phyloP scores from a whole-genome alignment of 2,888 invertebrate genomes.

The Drosophila differens region DNA sequence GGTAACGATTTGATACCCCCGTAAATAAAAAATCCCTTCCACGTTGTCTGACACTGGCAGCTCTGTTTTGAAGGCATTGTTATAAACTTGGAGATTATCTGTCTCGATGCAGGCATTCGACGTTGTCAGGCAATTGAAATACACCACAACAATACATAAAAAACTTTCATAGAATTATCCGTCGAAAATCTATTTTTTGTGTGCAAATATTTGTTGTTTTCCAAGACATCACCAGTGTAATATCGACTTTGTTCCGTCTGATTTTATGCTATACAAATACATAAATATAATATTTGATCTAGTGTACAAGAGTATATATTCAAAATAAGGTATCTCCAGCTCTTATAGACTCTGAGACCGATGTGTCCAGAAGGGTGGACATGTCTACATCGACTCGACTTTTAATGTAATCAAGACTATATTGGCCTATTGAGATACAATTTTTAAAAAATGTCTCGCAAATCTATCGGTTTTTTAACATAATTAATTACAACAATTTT shows the following conservation, averaged over 20 bases:
- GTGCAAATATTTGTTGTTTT: background rate
- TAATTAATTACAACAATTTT: background rate
- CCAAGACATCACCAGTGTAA: no score
- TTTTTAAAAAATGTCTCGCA: background rate
- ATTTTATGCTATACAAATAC: background rate
- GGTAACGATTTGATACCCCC: background rate
- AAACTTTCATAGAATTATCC: background rate
- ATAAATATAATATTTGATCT: background rate
- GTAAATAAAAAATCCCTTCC: background rate
- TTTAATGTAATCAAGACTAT: background rate
- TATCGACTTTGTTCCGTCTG: background rate
- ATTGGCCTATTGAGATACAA: fast-evolving
- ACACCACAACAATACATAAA: background rate
- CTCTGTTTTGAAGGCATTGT: background rate
- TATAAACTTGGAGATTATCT: background rate
- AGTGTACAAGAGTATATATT: background rate
- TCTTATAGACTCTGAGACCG: background rate
- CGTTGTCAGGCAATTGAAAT: background rate
- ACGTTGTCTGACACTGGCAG: background rate
- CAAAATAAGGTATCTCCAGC: background rate
- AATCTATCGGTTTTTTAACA: background rate
- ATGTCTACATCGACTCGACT: background rate
- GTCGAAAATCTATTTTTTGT: background rate
- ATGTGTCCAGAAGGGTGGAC: background rate
- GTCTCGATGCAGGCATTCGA: background rate